Conservation (phyloP, 2,113 vertebrate genomes). For the Arvicanthis niloticus region DNA sequence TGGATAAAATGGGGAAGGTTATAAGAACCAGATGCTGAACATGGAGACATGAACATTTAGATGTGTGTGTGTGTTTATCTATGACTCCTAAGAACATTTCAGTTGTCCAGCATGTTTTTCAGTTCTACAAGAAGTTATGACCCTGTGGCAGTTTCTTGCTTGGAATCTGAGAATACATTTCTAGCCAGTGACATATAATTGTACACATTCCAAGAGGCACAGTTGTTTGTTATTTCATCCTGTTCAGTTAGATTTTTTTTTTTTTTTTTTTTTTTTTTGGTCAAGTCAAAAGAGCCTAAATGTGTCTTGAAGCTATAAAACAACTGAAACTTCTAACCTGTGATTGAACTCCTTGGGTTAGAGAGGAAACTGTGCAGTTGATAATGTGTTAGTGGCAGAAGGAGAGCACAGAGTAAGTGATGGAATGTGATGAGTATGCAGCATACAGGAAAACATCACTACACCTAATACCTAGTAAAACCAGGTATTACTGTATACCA, state of each 20-base stretch:
- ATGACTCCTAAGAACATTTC: not conserved
- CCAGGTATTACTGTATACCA: not conserved
- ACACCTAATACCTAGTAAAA: not conserved
- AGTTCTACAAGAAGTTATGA: conserved; percentile 31
- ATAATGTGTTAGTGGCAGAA: not conserved
- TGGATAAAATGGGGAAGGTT: not conserved
- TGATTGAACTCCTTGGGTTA: conserved; percentile 62
- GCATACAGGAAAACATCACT: not conserved
- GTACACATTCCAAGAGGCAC: not conserved
- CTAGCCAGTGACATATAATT: conserved; percentile 58
- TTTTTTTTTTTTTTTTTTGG: conserved; percentile 64
- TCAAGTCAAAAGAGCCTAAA: conserved; percentile 11
- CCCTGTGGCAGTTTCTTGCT: conserved; percentile 22
- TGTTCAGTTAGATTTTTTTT: conserved; percentile 65
- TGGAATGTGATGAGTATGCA: not conserved
- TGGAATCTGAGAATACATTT: conserved; percentile 45
- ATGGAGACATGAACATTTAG: not conserved
- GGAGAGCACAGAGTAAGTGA: not conserved
- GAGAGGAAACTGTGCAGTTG: conserved; percentile 30
- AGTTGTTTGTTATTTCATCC: not conserved
- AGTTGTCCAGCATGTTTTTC: conserved; percentile 16
- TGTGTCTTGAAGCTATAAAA: conserved; percentile 62
- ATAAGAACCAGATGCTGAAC: not conserved
- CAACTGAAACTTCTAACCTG: conserved; percentile 71
- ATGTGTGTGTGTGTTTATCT: not conserved